Evolutionary conservation across 1,140 invertebrate genomes (phyloP), one percentile per base, ranked within the genome.

Genomic region (Sarcophaga bullata): DNA sequence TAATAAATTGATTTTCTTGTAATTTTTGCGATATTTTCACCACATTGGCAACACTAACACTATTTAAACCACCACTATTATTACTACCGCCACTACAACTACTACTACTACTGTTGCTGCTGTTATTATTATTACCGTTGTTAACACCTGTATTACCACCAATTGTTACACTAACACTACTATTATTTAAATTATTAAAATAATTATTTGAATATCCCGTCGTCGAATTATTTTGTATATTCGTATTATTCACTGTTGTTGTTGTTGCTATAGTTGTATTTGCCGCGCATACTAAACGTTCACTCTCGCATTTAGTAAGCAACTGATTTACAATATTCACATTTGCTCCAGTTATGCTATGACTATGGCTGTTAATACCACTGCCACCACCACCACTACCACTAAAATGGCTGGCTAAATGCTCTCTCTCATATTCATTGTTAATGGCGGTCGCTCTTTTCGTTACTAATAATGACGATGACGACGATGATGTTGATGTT

Each of bases 1-100:
- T 84, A 11, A 89, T 89, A 73, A 89, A 89, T 81, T 89, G 87
- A 85, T 89, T 89, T 81, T 86, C 88, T 81, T 89, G 87, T 84
- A 89, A 85, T 87, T 89, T 89, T 83, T 87, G 85, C 76, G 86
- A 89, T 83, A 88, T 87, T 85, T 89, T 84, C 81, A 75, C 82
- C 62, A 62, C 73, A 25, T 19, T 19, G 9, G n/a, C 17, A 68
- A 9, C 19, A 68, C 62, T 25, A 52, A 52, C 50, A 68, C 62
- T 68, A 68, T 37, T 37, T 37, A 37, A 37, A 37, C 25, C 25
- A 37, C 25, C 25, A 37, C 25, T 37, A 37, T 4, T 37, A 37
- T 4, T 37, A 37, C 4, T 37, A 37, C 25, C 4, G 25, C n/a
- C n/a, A 37, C 25, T 4, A 37, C 25, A 1, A 37, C 25, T 37